phyloP scores from a whole-genome alignment of 2,113 vertebrate genomes.

The Gallinago media region DNA sequence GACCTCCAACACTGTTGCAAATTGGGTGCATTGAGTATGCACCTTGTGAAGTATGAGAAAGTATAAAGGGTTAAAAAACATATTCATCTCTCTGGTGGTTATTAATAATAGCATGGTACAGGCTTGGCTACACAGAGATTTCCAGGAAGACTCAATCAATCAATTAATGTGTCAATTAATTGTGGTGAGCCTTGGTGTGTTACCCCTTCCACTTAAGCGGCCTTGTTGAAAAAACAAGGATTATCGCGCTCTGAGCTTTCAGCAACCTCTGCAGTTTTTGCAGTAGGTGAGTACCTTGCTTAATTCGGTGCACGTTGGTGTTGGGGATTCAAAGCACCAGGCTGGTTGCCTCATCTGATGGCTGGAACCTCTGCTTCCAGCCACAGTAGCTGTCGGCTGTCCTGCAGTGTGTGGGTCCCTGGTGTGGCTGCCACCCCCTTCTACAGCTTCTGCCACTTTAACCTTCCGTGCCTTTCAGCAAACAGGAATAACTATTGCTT shows the following conservation, averaged over 20 bases:
- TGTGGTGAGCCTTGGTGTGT: not conserved
- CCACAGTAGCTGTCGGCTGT: not conserved
- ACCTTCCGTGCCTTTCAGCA: not conserved
- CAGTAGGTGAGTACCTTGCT: not conserved
- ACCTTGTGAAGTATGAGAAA: not conserved
- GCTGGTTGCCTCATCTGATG: accelerated
- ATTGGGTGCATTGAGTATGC: not conserved
- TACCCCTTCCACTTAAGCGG: not conserved
- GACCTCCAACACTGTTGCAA: not conserved
- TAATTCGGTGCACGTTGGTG: accelerated
- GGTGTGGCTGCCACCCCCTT: no score
- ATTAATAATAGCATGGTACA: no score
- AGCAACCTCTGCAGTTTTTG: not conserved
- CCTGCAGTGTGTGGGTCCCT: accelerated
- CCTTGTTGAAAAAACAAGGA: conserved; percentile 2
- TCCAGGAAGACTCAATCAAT: no score
- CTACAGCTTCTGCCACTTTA: not conserved
- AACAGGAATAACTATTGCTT: not conserved
- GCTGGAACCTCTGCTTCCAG: not conserved
- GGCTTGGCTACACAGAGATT: no score
- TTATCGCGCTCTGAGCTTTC: not conserved
- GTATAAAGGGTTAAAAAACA: not conserved
- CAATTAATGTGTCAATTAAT: conserved; percentile 16
- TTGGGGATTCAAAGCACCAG: not conserved
- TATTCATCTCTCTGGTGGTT: not conserved